Percentiles rank a stretch among this genome's conserved stretches.
These are phyloP conservation scores for Eciton burchellii DNA, from an alignment of 1,140 invertebrate genomes.

Conservation along the genomic window DNA sequence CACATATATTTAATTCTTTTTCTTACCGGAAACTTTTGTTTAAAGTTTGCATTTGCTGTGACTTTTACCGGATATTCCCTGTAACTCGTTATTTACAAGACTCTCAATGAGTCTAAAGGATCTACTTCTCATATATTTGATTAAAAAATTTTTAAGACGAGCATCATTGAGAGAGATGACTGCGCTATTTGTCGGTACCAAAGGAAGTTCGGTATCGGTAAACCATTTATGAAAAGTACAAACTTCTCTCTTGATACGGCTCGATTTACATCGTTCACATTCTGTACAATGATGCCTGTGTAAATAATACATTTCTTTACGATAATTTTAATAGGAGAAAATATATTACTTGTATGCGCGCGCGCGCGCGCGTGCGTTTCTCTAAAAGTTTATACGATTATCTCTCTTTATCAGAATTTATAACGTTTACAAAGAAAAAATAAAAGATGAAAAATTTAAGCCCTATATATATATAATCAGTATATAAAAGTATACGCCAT, in stretches of 20 bases:
- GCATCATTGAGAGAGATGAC: too few relatives aligned
- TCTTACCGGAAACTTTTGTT: too few relatives aligned
- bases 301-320: too few relatives aligned
- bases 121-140: not conserved
- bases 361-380: too few relatives aligned
- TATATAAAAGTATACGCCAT: slow-evolving; percentile 4
- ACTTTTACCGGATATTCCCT: not conserved
- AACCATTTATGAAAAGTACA: slow-evolving; percentile 5
- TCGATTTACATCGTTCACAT: slow-evolving; percentile 37
- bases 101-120: not conserved
- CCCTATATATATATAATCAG: too few relatives aligned
- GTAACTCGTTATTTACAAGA: not conserved
- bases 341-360: too few relatives aligned
- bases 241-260: not conserved
- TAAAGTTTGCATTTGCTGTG: not conserved
- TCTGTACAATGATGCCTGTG: slow-evolving; percentile 29
- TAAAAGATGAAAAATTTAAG: too few relatives aligned
- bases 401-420: too few relatives aligned
- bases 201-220: not conserved
- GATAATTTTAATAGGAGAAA: too few relatives aligned
- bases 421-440: too few relatives aligned
- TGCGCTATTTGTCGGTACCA: not conserved
- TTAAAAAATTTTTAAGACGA: not conserved
- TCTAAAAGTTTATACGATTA: too few relatives aligned
- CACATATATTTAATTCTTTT: too few relatives aligned